Percentiles rank a stretch among this genome's conserved stretches.
Evolutionary conservation across 2,113 vertebrate genomes (phyloP).

Genomic region (Phaethornis superciliosus): DNA sequence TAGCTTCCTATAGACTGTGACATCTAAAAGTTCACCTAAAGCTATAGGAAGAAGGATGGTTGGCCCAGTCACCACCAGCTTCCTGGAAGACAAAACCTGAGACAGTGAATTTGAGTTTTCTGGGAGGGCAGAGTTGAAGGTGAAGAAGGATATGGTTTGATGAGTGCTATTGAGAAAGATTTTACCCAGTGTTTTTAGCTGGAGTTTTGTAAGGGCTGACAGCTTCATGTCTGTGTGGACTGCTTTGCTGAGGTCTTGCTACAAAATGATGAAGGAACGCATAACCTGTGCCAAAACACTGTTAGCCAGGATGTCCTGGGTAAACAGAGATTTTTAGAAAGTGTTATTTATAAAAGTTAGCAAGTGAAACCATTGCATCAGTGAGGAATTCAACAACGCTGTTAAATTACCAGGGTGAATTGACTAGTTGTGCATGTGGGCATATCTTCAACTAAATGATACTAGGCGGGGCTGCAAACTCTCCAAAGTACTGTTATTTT

Average conservation of each 20-base stretch:
- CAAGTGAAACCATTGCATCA: constrained; percentile 61
- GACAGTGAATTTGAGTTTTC: neutral
- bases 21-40: too few relatives aligned
- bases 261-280: constrained; percentile 12
- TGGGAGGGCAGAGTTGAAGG: neutral
- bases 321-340: constrained; percentile 71
- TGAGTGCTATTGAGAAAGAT: neutral
- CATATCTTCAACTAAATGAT: constrained; percentile 60
- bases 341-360: constrained; percentile 66
- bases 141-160: neutral
- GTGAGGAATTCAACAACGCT: constrained; percentile 52
- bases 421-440: constrained; percentile 65
- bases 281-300: constrained; percentile 48
- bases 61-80: neutral
- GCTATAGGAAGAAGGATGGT: too few relatives aligned
- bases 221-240: constrained; percentile 4
- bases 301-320: constrained; percentile 63
- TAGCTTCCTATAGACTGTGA: neutral
- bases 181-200: constrained; percentile 12
- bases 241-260: constrained; percentile 49
- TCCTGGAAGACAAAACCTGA: neutral
- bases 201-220: constrained; percentile 11
- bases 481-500: constrained; percentile 62
- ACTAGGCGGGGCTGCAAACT: constrained; percentile 42
- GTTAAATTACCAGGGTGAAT: constrained; percentile 57